Base-by-base conservation (phyloP, 2,888 invertebrate genomes). In the Oconnorella tubifera region DNA sequence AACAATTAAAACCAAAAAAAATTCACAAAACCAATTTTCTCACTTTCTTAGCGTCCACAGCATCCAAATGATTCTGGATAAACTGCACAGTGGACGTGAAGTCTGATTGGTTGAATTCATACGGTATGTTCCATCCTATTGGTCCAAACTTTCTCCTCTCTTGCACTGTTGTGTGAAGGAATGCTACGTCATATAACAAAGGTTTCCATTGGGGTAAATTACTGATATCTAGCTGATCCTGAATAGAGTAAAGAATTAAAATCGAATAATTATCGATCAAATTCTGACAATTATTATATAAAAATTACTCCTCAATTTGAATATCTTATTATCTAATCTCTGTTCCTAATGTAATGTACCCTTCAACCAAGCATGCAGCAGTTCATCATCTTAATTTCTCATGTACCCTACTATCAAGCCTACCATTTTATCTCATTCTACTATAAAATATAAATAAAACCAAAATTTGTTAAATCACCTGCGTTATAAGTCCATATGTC, bases 51-150 rank as follows among this genome's bases (percentile, higher is more conserved):
- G 93, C 92, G 81, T 97, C 96, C 85, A 96, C 91, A 79, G 96
- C 96, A 78, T 97, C 97, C 65, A 97, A 84, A 83, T 97, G 96
- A 81, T 96, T 96, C 81, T 96, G 96, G 66, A 97, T 87, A 80
- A 97, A 97, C 81, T 95, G 95, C 1, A 96, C 91, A 67, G 95
- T 91, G 1, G 96, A 93, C 1, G 92, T 91, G 78, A 95, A 95
- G 81, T 97, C 97, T 0, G 96, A 91, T 84, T 96, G 95, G 83
- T 93, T 93, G 80, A 97, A 97, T 82, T 97, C 96, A 76, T 97
- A 97, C 0, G 95, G 93, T 70, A 96, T 86, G 79, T 97, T 97
- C 97, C 97, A 97, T 6, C 96, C 96, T 19, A 97, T 86, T 0
- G 96, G 93, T 0, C 97, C 96, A 79, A 95, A 97, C 83, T 97